A percentile compares a stretch with the other conserved stretches of the same genome.
phyloP scores from a whole-genome alignment of 2,888 invertebrate genomes.

The Tetragonula carbonaria region DNA sequence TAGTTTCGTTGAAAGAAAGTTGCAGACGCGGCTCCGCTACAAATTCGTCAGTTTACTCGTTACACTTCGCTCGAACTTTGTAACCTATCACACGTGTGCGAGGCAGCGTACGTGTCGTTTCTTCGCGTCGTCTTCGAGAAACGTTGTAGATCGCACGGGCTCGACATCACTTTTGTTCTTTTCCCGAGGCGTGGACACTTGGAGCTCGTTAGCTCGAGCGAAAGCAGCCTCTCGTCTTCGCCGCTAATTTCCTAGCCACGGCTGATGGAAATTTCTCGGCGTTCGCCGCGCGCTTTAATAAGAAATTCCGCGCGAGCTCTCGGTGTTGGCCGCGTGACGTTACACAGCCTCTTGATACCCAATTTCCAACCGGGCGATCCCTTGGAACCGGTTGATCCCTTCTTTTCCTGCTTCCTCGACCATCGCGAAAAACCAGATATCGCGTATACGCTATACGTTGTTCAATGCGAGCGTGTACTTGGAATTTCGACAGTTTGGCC shows the following conservation, averaged over 20 bases:
- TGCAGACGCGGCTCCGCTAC: not conserved
- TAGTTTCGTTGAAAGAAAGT: not conserved
- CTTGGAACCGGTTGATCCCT: constrained; percentile 34
- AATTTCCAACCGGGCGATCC: constrained; percentile 44
- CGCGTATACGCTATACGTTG: not conserved
- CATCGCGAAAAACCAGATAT: not conserved
- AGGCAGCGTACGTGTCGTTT: not conserved
- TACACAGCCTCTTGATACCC: constrained; percentile 50
- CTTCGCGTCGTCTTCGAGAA: not conserved
- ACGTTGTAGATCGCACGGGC: constrained; percentile 6
- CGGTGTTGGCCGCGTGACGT: constrained; percentile 39
- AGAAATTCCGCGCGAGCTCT: constrained; percentile 47
- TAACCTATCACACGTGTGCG: not conserved
- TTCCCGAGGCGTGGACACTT: not conserved
- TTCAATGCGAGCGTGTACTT: not conserved
- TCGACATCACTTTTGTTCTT: constrained; percentile 1
- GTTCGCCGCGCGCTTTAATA: constrained; percentile 39
- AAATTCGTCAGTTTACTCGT: constrained; percentile 1
- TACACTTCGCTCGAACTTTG: constrained; percentile 17
- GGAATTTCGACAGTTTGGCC: not conserved
- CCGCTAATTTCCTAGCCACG: constrained; percentile 43
- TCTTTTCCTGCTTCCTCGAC: not conserved
- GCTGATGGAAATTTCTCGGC: constrained; percentile 46
- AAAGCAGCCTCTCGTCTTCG: constrained; percentile 32
- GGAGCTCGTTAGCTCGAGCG: constrained; percentile 30